Evolutionary conservation across 2,888 invertebrate species (phyloP).

Genomic region (Andricus quercusramuli): DNA sequence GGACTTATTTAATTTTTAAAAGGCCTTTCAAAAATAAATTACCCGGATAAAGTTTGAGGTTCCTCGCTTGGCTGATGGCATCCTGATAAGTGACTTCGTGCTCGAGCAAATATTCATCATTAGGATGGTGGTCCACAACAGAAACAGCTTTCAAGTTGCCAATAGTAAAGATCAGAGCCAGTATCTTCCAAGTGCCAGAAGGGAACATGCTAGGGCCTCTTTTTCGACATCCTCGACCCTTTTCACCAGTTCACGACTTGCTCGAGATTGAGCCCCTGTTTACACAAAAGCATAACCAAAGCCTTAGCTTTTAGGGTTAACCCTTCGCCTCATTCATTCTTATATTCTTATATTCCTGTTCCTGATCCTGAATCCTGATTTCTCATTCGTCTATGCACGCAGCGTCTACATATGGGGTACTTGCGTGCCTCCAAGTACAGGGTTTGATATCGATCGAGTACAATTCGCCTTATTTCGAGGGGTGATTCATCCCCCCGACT

Average conservation of each 20-base stretch:
- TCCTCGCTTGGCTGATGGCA: conserved; percentile 81
- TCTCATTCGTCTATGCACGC: background rate
- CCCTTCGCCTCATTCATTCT: background rate
- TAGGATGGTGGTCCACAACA: conserved; percentile 70
- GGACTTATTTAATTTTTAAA: no score
- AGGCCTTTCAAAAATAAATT: background rate
- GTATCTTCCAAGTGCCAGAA: conserved; percentile 59
- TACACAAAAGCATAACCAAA: background rate
- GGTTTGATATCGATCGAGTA: conserved; percentile 47
- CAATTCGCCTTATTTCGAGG: conserved; percentile 44
- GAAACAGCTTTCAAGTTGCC: conserved; percentile 66
- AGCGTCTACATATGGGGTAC: background rate
- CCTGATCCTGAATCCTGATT: background rate
- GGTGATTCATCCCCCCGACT: conserved; percentile 67
- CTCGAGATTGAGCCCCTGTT: conserved; percentile 13
- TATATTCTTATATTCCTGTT: conserved; percentile 10
- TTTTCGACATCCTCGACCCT: conserved; percentile 58
- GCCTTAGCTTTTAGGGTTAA: background rate
- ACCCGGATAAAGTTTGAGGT: conserved; percentile 79
- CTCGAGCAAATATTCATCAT: conserved; percentile 84
- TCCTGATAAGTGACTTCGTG: conserved; percentile 83
- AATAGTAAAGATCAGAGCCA: conserved; percentile 62
- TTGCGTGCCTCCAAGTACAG: background rate
- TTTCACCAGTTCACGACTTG: conserved; percentile 17
- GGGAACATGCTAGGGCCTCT: conserved; percentile 69